phyloP scores from a whole-genome alignment of 1,140 invertebrate genomes.

The Drosophila repleta region DNA sequence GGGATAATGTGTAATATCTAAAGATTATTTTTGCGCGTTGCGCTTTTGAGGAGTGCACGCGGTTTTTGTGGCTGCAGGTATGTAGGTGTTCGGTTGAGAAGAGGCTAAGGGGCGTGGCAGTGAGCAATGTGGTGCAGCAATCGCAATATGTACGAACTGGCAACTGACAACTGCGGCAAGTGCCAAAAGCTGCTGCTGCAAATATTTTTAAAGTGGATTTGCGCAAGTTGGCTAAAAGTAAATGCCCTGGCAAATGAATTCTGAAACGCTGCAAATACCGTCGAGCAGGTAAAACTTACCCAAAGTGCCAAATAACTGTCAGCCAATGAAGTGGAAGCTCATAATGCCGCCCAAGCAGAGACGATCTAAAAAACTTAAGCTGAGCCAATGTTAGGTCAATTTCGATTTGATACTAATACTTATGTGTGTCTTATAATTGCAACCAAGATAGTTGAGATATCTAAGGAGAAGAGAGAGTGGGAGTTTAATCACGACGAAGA shows the following conservation, averaged over 20 bases:
- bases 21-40: constrained; percentile 63
- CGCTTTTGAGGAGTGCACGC: constrained; percentile 31
- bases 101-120: constrained; percentile 14
- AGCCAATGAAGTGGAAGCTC: constrained; percentile 34
- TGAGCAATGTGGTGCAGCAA: constrained; percentile 38
- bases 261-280: constrained; percentile 42
- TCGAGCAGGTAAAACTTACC: constrained; percentile 4
- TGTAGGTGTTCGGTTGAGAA: constrained; percentile 48
- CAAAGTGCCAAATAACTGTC: constrained; percentile 50
- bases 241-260: constrained; percentile 68
- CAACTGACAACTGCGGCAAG: constrained; percentile 50
- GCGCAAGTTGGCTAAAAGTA: constrained; percentile 59
- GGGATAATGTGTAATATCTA: constrained; percentile 76
- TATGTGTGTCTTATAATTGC: background rate
- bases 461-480: too few species aligned
- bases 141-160: constrained; percentile 53
- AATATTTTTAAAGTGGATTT: constrained; percentile 79
- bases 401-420: constrained; percentile 4
- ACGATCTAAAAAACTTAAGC: constrained; percentile 1
- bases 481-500: too few species aligned
- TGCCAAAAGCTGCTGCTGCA: constrained; percentile 49
- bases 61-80: constrained; percentile 69
- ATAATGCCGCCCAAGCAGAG: constrained; percentile 11
- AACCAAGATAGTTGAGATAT: background rate
- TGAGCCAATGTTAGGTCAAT: too few species aligned